Evolutionary conservation across 2,797 vertebrate species (phyloP).

Genomic region (Pantherophis alleghaniensis): DNA sequence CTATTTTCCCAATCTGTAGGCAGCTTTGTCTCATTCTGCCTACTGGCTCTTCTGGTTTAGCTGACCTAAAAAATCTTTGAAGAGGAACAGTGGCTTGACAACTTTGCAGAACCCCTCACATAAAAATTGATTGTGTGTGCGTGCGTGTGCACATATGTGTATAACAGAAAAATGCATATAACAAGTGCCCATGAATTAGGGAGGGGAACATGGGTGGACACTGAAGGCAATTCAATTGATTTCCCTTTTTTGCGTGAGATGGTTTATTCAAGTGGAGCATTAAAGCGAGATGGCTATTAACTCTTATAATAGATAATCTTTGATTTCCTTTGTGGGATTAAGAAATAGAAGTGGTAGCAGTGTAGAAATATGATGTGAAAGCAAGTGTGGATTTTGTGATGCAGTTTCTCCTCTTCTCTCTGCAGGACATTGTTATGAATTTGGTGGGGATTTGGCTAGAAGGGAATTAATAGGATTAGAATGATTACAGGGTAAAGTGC

Average conservation of each 20-base stretch:
- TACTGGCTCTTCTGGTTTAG: not conserved
- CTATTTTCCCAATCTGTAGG: not conserved
- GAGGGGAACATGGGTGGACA: not conserved
- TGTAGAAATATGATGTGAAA: not conserved
- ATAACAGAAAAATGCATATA: not conserved
- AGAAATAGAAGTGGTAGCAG: not conserved
- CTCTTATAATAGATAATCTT: not conserved
- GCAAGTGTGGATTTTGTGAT: not conserved
- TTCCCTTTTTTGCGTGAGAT: not conserved
- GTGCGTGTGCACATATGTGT: not conserved
- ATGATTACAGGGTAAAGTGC: not conserved
- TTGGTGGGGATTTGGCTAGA: not conserved
- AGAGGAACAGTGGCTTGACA: not conserved
- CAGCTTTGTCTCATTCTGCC: not conserved
- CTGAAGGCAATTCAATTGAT: too few species aligned
- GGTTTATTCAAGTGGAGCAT: not conserved
- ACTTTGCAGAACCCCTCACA: not conserved
- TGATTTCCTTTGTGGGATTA: not conserved
- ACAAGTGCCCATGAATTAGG: not conserved
- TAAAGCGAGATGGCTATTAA: not conserved
- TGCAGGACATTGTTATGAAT: too few species aligned
- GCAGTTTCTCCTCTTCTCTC: not conserved
- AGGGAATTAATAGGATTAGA: not conserved
- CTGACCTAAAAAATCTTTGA: not conserved
- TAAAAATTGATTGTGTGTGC: not conserved